Conservation (phyloP, 1,140 invertebrate species). For the Streblospio benedicti region DNA sequence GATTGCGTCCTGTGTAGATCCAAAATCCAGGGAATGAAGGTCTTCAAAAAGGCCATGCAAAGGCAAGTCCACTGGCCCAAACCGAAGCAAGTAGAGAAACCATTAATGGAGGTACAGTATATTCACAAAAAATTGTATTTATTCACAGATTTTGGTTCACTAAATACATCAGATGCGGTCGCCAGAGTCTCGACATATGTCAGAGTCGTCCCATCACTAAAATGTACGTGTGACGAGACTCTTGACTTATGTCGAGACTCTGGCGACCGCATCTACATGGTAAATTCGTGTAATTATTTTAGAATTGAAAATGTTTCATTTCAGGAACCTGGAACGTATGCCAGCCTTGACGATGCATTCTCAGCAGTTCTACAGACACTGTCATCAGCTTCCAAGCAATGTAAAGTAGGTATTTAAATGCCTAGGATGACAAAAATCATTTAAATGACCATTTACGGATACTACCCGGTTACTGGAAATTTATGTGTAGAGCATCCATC, state of each 20-base stretch:
- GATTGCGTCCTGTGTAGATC: conserved; percentile 10
- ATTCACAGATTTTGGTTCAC: neutral
- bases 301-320: neutral
- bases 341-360: conserved; percentile 21
- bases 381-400: conserved; percentile 17
- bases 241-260: too few relatives aligned
- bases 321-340: conserved; percentile 15
- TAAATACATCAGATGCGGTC: too few relatives aligned
- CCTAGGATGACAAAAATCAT: too few relatives aligned
- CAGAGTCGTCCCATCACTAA: too few relatives aligned
- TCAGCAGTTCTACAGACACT: conserved; percentile 19
- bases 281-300: neutral
- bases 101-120: conserved; percentile 10
- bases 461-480: too few relatives aligned
- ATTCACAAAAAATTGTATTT: neutral
- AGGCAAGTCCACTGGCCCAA: conserved; percentile 15
- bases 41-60: conserved; percentile 8
- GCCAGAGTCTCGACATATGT: too few relatives aligned
- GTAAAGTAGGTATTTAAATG: conserved; percentile 23
- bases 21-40: conserved; percentile 9
- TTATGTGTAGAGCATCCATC: too few relatives aligned
- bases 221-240: too few relatives aligned
- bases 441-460: too few relatives aligned
- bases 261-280: too few relatives aligned
- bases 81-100: conserved; percentile 10